Evolutionary conservation across 1,140 invertebrate genomes (phyloP).

Genomic region (Calephelis virginiensis): DNA sequence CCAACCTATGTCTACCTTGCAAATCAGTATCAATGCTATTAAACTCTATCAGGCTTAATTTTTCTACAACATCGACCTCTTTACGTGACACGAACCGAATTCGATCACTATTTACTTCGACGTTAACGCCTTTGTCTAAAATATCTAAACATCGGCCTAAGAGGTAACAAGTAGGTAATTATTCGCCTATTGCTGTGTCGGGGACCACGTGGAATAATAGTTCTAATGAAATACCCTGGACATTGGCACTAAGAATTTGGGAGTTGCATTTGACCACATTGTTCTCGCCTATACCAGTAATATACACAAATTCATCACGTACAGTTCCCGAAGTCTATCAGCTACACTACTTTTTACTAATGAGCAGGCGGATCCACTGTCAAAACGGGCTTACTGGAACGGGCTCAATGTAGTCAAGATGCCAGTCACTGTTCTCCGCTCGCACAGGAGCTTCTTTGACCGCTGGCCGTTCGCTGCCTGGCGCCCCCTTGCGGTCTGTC

Average conservation of each 20-base stretch:
- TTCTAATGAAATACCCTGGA: background rate
- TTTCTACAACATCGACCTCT: background rate
- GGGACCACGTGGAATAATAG: background rate
- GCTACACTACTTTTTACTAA: background rate
- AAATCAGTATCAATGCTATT: no score
- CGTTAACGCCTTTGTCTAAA: background rate
- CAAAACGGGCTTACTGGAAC: background rate
- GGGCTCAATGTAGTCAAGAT: constrained; percentile 3
- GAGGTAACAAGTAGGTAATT: no score
- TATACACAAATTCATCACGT: background rate
- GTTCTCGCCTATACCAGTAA: background rate
- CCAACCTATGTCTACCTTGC: no score
- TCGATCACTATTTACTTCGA: background rate
- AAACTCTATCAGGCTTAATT: background rate
- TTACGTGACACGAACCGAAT: constrained; percentile 3
- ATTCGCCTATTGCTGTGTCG: background rate
- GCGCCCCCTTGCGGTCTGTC: background rate
- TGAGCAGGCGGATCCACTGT: background rate
- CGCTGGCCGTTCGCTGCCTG: background rate
- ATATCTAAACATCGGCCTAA: no score
- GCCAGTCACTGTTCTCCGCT: background rate
- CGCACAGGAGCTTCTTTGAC: background rate
- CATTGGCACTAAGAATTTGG: background rate
- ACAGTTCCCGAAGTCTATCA: background rate
- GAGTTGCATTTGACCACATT: background rate